phyloP scores from a whole-genome alignment of 2,888 invertebrate species.

The Lamellibrachia satsuma region DNA sequence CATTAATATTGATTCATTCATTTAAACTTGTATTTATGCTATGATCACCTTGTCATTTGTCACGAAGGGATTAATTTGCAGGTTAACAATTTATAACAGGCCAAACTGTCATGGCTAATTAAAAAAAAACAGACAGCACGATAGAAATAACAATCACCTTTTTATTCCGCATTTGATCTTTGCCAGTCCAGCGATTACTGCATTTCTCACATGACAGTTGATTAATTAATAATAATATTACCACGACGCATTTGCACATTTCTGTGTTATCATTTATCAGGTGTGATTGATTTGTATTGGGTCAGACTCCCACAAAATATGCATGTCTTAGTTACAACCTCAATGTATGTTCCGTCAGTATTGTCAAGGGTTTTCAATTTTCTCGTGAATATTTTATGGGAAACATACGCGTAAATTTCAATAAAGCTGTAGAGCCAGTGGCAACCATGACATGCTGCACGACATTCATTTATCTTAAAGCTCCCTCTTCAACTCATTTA shows the following conservation, averaged over 20 bases:
- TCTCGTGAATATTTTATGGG: background rate
- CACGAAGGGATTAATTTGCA: background rate
- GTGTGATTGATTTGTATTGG: background rate
- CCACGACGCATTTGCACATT: background rate
- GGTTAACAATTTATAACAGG: background rate
- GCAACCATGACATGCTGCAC: background rate
- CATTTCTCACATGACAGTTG: background rate
- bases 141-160: background rate
- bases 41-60: background rate
- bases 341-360: background rate
- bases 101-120: background rate
- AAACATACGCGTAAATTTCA: background rate
- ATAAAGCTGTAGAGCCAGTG: background rate
- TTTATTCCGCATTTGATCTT: background rate
- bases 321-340: background rate
- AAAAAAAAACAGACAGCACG: background rate
- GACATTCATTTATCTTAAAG: too few relatives aligned
- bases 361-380: background rate
- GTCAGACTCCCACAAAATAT: background rate
- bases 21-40: background rate
- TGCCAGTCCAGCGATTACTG: background rate
- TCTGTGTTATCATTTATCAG: background rate
- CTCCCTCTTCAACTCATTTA: too few relatives aligned
- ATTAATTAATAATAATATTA: constrained; percentile 13
- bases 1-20: background rate